Evolutionary conservation across 2,797 vertebrate species (phyloP).

Genomic region (Cuculus canorus): DNA sequence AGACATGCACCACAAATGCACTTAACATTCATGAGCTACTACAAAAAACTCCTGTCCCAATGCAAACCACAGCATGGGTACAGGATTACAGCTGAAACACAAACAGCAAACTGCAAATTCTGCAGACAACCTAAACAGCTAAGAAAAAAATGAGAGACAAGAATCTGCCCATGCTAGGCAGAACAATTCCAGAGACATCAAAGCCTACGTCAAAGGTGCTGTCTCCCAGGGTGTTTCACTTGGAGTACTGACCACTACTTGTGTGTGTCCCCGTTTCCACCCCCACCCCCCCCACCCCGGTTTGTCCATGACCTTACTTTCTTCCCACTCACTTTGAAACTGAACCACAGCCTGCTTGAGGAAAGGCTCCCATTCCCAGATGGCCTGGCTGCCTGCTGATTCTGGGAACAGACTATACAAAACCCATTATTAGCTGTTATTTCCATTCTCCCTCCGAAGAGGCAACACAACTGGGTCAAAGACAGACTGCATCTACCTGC

Average conservation of each 20-base stretch:
- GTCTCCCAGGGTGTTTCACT: not conserved
- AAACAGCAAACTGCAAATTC: not conserved
- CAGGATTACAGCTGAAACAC: not conserved
- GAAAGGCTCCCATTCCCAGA: not conserved
- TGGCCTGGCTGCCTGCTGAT: not conserved
- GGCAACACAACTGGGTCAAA: not conserved
- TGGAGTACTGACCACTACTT: not conserved
- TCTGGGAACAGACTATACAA: not conserved
- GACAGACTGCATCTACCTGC: fast-evolving
- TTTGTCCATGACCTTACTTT: not conserved
- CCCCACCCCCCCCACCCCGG: no score
- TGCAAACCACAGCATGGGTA: not conserved
- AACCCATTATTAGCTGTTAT: not conserved
- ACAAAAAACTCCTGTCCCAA: not conserved
- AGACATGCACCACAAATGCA: not conserved
- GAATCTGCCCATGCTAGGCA: not conserved
- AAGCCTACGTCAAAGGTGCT: not conserved
- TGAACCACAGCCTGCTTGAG: not conserved
- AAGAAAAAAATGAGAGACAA: not conserved
- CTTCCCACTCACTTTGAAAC: not conserved
- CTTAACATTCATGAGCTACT: not conserved
- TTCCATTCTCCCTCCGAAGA: not conserved
- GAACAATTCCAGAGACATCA: not conserved
- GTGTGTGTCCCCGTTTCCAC: no score
- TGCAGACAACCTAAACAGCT: not conserved